A percentile compares a stretch with the other conserved stretches of the same genome.
phyloP scores from a whole-genome alignment of 30 jellyfish, hydroid and myxozoan species.

The Sanderia malayensis region DNA sequence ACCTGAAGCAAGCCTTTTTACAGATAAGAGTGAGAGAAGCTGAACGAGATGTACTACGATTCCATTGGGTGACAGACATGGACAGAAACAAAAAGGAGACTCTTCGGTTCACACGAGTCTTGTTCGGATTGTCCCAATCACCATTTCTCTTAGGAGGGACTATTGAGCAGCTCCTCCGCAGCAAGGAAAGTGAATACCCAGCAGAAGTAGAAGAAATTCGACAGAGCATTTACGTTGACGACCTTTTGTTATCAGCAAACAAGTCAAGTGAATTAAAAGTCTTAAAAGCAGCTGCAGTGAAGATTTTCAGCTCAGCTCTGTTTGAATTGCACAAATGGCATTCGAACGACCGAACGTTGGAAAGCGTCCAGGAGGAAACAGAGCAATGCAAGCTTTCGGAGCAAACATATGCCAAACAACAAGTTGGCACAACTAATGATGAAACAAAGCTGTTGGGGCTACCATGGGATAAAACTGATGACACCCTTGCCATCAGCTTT shows the following conservation, averaged over 20 bases:
- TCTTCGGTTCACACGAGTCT: background rate
- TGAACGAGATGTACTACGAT: background rate
- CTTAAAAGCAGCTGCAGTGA: background rate
- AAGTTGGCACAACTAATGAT: background rate
- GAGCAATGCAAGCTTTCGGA: background rate
- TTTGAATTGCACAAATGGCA: conserved; percentile 71
- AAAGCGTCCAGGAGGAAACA: conserved; percentile 7
- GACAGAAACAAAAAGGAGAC: background rate
- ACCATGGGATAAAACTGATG: background rate
- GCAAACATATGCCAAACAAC: conserved; percentile 2
- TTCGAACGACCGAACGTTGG: conserved; percentile 43
- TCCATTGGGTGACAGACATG: background rate
- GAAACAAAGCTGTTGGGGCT: background rate
- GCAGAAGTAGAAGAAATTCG: conserved; percentile 28
- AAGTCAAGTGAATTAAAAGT: conserved; percentile 12
- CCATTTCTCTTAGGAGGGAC: conserved; percentile 63
- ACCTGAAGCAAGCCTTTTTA: background rate
- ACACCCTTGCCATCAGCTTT: conserved; percentile 32
- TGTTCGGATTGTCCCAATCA: conserved; percentile 64
- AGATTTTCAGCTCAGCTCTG: conserved; percentile 33
- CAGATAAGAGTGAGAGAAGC: background rate
- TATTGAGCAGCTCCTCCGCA: conserved; percentile 37
- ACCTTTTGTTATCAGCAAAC: conserved; percentile 6
- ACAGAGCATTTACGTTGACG: background rate
- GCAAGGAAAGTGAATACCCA: conserved; percentile 28